Base-by-base conservation (phyloP, 2,113 vertebrate genomes). In the Cephalopterus ornatus region DNA sequence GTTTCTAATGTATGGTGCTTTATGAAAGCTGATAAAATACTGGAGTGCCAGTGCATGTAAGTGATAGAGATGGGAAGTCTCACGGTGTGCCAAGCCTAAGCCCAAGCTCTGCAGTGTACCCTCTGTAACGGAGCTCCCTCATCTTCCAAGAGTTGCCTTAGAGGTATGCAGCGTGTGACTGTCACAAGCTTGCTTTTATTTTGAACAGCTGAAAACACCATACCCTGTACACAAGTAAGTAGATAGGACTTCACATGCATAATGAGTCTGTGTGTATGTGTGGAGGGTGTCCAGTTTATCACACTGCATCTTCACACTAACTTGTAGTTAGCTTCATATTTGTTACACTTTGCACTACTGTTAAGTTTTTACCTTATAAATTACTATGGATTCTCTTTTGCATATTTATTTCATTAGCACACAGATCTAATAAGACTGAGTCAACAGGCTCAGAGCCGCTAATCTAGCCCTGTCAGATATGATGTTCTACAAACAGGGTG, bases 401-500 rank as follows among this genome's bases (percentile, higher is more conserved):
- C 89, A 35, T 97, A 44, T 87, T 97, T 96, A 67, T 94, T 96
- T 95, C 50, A 74, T 91, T 96, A 84, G 30, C 71, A 46, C 85
- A 71, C 27, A 79, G 39, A 56, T 14, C 76, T 90, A 95, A 72
- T 79, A 91, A 89, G 84, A 95, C 66, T 76, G 88, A 97, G 78
- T 89, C 89, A 97, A 92, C 94, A 96, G 50, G 27, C 53, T 76
- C 4, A 5, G 76, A 83, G 44, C 85, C 89, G 72, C 77, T 90
- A 93, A 94, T 94, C 85, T 94, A 88, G 73, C 56, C 59, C 84
- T 92, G 92, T 96, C 96, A 97, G 27, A 76, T 85, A 89, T 81
- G 94, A 92, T 13, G 11, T 96, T 97, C 93, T 96, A 92, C 85
- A 92, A 97, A 90, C 82, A 86, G 23, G 55, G 87, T 91, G 67